Base-by-base conservation (phyloP, 2,113 vertebrate genomes). In the Nematolebias whitei region DNA sequence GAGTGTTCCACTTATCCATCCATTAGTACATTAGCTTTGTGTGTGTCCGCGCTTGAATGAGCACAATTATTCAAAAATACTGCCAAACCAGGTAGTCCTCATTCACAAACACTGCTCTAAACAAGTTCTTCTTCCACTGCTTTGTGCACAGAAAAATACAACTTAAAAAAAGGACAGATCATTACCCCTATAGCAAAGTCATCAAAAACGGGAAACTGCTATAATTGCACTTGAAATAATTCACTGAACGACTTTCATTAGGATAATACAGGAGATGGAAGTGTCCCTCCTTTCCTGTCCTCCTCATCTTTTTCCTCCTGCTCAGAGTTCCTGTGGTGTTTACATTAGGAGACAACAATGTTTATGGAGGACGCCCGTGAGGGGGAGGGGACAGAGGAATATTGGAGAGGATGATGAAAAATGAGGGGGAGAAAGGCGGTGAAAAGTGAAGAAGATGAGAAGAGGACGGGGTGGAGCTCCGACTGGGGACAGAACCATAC, bases 331-430 rank as follows among this genome's bases (percentile, higher is more conserved):
- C 43, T 60, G 47, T 57, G 26, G 63, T 83, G 79, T 89, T 88
- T 81, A 89, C 77, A 84, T 70, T 83, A 80, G 52, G 55, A 63
- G 78, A 60, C 58, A 64, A 56, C 60, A 38, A 60, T 88, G 84
- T 87, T 88, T 85, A 86, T 86, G 78, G 40, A 78, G 55, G 78
- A 12, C 47, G 50, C 69, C 73, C 32, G 56, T 19, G 64, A 68
- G 79, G 82, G 79, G 84, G 85, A 64, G 60, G 85, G 75, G 73
- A 55, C 0, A 1, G 69, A 61, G 51, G 18, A 29, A 64, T 41
- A 45, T 60, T 67, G 32, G 63, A 76, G 49, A 70, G 62, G 50
- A 69, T 38, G 63, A 77, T 18, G 32, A 54, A 35, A 35, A 35
- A 35, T 4, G 32, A 35, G 32, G 29, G 48, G 53, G 20, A 41